phyloP scores from a whole-genome alignment of 2,888 invertebrate species.

The Scaptodrosophila latifasciaeformis region DNA sequence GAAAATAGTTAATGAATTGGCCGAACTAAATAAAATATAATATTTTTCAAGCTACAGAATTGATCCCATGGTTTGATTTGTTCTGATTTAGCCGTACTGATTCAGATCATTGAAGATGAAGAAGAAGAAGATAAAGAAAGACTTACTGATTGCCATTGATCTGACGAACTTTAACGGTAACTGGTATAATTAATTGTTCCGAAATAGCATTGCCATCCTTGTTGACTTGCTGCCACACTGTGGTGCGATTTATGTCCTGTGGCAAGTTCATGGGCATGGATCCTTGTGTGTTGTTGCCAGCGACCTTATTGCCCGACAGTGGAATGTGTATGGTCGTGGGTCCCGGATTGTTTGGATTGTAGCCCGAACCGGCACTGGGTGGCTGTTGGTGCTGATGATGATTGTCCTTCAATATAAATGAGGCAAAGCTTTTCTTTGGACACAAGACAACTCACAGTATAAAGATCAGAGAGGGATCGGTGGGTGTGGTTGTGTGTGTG shows the following conservation, averaged over 20 bases:
- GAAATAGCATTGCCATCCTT: slow-evolving; percentile 76
- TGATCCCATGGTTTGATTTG: not conserved
- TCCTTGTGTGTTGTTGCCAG: slow-evolving; percentile 78
- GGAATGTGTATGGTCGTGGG: slow-evolving; percentile 78
- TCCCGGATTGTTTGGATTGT: slow-evolving; percentile 53
- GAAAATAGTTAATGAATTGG: too few relatives aligned
- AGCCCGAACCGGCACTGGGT: slow-evolving; percentile 72
- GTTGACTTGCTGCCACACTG: slow-evolving; percentile 95
- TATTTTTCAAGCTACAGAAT: not conserved
- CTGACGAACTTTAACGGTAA: slow-evolving; percentile 72
- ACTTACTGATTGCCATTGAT: slow-evolving; percentile 75
- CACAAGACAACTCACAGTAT: slow-evolving; percentile 16
- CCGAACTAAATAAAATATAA: too few relatives aligned
- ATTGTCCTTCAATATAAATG: slow-evolving; percentile 69
- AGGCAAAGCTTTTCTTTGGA: slow-evolving; percentile 25
- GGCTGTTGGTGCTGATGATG: slow-evolving; percentile 62
- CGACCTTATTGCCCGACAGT: slow-evolving; percentile 77
- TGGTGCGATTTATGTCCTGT: slow-evolving; percentile 94
- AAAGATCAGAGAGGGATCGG: not conserved
- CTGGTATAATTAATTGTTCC: slow-evolving; percentile 71
- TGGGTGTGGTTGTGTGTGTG: not conserved
- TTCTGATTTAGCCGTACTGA: too few relatives aligned
- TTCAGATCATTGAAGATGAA: too few relatives aligned
- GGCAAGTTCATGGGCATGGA: slow-evolving; percentile 83
- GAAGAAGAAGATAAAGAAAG: too few relatives aligned